A percentile compares a stretch with the other conserved stretches of the same genome.
Conservation (phyloP, 2,797 vertebrate species). For the Poeciliopsis presidionis region DNA sequence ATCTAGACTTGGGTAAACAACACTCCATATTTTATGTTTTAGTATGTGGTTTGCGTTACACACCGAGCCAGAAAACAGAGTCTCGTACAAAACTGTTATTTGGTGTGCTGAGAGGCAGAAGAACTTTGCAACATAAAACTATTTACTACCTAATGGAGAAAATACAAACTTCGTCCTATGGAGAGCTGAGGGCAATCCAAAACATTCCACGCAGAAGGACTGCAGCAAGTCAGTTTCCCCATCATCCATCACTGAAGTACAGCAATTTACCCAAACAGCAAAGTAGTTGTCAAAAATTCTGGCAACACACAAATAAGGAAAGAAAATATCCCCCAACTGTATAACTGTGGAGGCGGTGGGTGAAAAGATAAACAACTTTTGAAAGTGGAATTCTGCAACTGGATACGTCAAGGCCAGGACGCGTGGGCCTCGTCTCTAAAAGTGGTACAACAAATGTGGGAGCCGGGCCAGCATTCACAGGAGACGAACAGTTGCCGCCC, state of each 20-base stretch:
- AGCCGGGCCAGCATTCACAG: conserved; percentile 45
- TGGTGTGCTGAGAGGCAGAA: neutral
- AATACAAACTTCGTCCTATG: neutral
- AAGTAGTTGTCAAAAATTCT: conserved; percentile 55
- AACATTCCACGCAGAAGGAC: conserved; percentile 29
- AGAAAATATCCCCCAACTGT: conserved; percentile 67
- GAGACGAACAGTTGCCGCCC: conserved; percentile 48
- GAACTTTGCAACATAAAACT: neutral
- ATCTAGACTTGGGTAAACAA: neutral
- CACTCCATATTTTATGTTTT: neutral
- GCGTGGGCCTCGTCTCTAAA: conserved; percentile 45
- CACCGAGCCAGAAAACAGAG: neutral
- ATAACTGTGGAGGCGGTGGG: conserved; percentile 45
- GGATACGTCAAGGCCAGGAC: conserved; percentile 31
- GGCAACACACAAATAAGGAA: conserved; percentile 61
- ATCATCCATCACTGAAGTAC: conserved; percentile 64
- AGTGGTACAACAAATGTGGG: conserved; percentile 49
- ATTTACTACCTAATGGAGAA: neutral
- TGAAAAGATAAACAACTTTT: conserved; percentile 64
- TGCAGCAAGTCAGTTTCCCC: conserved; percentile 54
- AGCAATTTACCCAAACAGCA: conserved; percentile 59
- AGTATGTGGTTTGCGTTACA: neutral
- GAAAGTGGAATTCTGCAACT: conserved; percentile 52
- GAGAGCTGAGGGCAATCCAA: conserved; percentile 11
- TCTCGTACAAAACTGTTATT: neutral